phyloP scores from a whole-genome alignment of 2,888 invertebrate genomes.

The Eupithecia inturbata region DNA sequence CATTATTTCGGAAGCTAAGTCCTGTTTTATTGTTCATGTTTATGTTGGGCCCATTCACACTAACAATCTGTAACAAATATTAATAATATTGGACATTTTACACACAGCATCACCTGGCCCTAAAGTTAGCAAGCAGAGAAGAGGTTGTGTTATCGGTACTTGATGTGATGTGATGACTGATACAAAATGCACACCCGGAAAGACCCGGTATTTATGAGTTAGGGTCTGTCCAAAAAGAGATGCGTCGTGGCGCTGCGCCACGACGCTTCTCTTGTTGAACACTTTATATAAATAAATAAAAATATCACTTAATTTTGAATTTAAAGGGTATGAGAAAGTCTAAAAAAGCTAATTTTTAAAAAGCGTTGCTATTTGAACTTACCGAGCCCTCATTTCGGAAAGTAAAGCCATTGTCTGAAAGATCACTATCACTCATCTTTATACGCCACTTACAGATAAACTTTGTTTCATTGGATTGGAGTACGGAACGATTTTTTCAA shows the following conservation, averaged over 20 bases:
- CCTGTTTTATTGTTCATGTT: conserved; percentile 55
- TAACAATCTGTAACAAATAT: conserved; percentile 59
- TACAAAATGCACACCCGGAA: not conserved
- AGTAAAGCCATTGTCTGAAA: conserved; percentile 51
- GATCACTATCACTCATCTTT: conserved; percentile 54
- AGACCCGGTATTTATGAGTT: too few relatives aligned
- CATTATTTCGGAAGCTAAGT: conserved; percentile 56
- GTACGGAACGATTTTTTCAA: too few relatives aligned
- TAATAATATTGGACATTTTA: not conserved
- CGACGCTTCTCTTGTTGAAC: too few relatives aligned
- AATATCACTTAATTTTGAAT: too few relatives aligned
- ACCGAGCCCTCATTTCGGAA: conserved; percentile 62
- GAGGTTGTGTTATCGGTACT: not conserved
- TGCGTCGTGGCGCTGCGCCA: too few relatives aligned
- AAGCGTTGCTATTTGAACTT: conserved; percentile 39
- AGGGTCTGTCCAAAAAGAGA: too few relatives aligned
- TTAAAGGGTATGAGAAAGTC: not conserved
- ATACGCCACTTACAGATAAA: not conserved
- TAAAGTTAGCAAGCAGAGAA: not conserved
- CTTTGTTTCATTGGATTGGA: too few relatives aligned
- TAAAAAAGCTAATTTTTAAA: not conserved
- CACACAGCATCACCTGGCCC: not conserved
- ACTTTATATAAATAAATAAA: too few relatives aligned
- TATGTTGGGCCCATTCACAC: conserved; percentile 61
- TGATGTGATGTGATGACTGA: not conserved